Evolutionary conservation across 1,140 invertebrate genomes (phyloP), one percentile per base, ranked within the genome.

Genomic region (Pseudomyrmex concolor): DNA sequence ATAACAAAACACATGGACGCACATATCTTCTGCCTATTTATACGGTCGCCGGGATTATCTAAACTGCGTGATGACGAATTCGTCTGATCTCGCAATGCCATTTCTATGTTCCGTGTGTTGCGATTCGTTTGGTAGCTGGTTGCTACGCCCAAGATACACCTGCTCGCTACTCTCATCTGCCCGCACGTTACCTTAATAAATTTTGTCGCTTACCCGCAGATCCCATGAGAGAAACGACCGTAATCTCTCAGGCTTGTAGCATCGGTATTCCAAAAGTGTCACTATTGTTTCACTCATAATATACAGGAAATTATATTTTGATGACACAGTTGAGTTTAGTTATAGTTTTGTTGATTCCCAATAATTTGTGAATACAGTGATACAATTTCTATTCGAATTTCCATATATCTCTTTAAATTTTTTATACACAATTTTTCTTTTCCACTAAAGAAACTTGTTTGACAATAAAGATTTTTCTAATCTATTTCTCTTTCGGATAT

Each of bases 131-230:
- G 85, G 62, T 71, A 62, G 62, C 67, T 63, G 25, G 76, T 64
- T 51, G 78, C 60, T 85, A 63, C 59, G 66, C 43, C 66, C 76
- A 50, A 80, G 43, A 13, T 34, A 80, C 88, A 89, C 88, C 88
- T 89, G 88, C 86, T 71, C 45, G 54, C 34, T 9, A 22, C 64
- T 74, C 55, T 45, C 66, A 60, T 74, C 63, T 54, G 64, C 13
- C n/a, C 57, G 67, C 70, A 72, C 50, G 72, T 83, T 82, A 81
- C 68, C 77, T 85, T 86, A 86, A 91, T 89, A 86, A 90, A 91
- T 91, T 89, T 90, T 84, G 84, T 87, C 85, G 81, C 82, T 74
- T 78, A 74, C 66, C 70, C 81, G 84, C 83, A 76, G 73, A 68
- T 66, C 22, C 77, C 22, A 34, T 34, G 34, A 34, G 25, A 43